phyloP scores from a whole-genome alignment of 2,113 vertebrate species.

The Chlorodrepanis virens region DNA sequence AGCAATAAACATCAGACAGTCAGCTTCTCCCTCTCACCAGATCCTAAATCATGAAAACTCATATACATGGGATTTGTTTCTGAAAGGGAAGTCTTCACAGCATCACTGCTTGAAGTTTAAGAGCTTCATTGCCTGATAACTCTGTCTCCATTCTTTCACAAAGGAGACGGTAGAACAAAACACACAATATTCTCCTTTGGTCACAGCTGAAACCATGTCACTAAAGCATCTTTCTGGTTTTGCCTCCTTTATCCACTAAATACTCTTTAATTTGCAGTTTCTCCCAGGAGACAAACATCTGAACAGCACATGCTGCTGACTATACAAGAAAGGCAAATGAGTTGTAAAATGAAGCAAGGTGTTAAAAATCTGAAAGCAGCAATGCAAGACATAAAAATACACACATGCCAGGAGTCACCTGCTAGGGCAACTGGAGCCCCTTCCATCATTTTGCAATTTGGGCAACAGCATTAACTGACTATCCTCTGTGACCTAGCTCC shows the following conservation, averaged over 20 bases:
- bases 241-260: neutral
- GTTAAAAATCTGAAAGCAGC: neutral
- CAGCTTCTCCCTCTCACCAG: neutral
- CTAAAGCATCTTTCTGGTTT: neutral
- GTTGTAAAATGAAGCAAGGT: neutral
- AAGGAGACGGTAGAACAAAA: neutral
- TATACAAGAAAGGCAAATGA: neutral
- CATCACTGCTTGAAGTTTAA: neutral
- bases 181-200: neutral
- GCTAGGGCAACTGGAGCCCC: neutral
- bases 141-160: neutral
- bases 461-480: neutral
- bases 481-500: rapidly evolving
- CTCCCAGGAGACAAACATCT: neutral
- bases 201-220: neutral
- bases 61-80: neutral
- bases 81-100: neutral
- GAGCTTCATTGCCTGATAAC: neutral
- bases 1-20: neutral
- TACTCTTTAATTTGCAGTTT: neutral
- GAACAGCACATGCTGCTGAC: neutral
- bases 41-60: neutral
- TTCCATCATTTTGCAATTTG: neutral
- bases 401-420: neutral
- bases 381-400: neutral